A percentile compares a stretch with the other conserved stretches of the same genome.
phyloP scores from a whole-genome alignment of 2,888 invertebrate species.

The Drosophila parthenogenetica region DNA sequence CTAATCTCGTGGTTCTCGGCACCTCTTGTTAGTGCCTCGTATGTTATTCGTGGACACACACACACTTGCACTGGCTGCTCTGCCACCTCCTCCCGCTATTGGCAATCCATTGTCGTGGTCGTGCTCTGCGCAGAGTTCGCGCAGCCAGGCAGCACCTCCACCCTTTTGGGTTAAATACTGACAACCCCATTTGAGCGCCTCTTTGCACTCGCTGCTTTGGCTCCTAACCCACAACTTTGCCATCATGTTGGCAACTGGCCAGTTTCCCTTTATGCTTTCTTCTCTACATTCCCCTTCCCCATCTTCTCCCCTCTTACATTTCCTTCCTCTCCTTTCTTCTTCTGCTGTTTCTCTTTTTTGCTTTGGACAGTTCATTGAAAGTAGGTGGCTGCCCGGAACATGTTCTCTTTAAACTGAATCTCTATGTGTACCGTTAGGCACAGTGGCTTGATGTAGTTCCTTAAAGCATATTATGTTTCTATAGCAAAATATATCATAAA shows the following conservation, averaged over 20 bases:
- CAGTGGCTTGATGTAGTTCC: slow-evolving; percentile 2
- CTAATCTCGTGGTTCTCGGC: slow-evolving; percentile 81
- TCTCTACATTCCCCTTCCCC: not conserved
- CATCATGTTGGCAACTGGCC: slow-evolving; percentile 65
- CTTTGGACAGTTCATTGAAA: slow-evolving; percentile 73
- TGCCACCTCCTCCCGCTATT: slow-evolving; percentile 24
- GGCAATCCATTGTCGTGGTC: slow-evolving; percentile 54
- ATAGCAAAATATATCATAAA: not conserved
- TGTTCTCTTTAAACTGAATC: slow-evolving; percentile 38
- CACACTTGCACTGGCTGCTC: not conserved
- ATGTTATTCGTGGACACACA: slow-evolving; percentile 57
- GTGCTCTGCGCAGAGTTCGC: slow-evolving; percentile 80
- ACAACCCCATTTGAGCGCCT: slow-evolving; percentile 84
- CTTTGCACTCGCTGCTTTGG: slow-evolving; percentile 71
- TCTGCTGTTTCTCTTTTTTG: slow-evolving; percentile 16
- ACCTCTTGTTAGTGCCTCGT: slow-evolving; percentile 77
- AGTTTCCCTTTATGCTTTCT: slow-evolving; percentile 36
- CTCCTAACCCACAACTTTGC: slow-evolving; percentile 71
- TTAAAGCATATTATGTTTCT: not conserved
- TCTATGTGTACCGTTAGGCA: slow-evolving; percentile 13
- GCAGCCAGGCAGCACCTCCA: slow-evolving; percentile 83
- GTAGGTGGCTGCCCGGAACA: slow-evolving; percentile 52
- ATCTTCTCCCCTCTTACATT: slow-evolving; percentile 16
- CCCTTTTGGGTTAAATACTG: slow-evolving; percentile 84
- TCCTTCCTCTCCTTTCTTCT: slow-evolving; percentile 20